Base-by-base conservation (phyloP, 2,113 vertebrate genomes). In the Nothocercus nigrocapillus region DNA sequence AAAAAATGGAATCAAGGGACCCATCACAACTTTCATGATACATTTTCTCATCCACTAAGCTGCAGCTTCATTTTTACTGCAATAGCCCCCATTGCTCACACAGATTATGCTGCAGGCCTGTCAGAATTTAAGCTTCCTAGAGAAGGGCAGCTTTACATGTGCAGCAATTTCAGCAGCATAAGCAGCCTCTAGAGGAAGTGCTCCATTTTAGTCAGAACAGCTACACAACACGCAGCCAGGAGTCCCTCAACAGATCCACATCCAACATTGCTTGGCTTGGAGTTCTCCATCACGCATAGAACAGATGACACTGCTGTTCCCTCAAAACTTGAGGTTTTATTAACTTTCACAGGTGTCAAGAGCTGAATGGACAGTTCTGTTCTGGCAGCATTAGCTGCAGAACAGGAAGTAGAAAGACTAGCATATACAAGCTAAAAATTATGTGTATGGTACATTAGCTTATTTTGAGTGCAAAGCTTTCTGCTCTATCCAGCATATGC, bases 111-210 rank as follows among this genome's bases (percentile, higher is more conserved):
- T 2, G 34, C 77, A 25, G 64, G 73, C 83, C 92, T 64, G 47
- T 93, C 82, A 81, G 76, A 44, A 32, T 2, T 14, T 58, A 19
- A 73, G 72, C 7, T 68, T 80, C 79, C 36, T 0, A 19, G 54
- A 27, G 11, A 81, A 12, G 59, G 17, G 63, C 90, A 89, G 61
- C 77, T 7, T 9, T 9, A 40, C 2, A 30, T 2, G 16, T 5
- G 82, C 80, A 54, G 77, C 81, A 17, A 32, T 11, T 34, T 14
- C 80, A 17, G 85, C 9, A 47, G 86, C 87, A 85, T 18, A 78
- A 0, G 27, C 76, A 90, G 92, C 95, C 95, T 85, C 94, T 86
- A 88, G 92, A 94, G 90, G 90, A 61, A 15, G 88, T 1, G 28
- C 3, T 90, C 51, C 85, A n/a, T 32, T 8, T 54, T 68, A 74